phyloP scores from a whole-genome alignment of 2,888 invertebrate species.

The Corbicula japonica region DNA sequence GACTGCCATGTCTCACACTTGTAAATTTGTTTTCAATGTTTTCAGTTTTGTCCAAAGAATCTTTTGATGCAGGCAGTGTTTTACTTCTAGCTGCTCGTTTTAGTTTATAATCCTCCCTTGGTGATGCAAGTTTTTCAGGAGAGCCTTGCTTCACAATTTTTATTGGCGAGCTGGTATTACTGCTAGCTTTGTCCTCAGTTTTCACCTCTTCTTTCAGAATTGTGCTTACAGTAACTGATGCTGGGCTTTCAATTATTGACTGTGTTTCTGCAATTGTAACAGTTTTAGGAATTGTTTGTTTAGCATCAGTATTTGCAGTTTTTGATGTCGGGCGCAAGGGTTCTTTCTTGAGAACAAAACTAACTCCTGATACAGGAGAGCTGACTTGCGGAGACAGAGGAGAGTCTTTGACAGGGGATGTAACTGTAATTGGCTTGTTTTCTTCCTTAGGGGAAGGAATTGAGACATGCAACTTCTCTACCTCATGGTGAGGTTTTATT shows the following conservation, averaged over 20 bases:
- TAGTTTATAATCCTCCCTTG: slow-evolving; percentile 77
- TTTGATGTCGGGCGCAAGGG: slow-evolving; percentile 61
- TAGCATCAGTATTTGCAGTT: slow-evolving; percentile 13
- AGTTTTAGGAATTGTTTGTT: slow-evolving; percentile 2
- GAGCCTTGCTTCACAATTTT: slow-evolving; percentile 31
- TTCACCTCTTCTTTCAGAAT: slow-evolving; percentile 7
- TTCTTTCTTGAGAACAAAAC: slow-evolving; percentile 72
- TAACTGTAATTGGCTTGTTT: slow-evolving; percentile 11
- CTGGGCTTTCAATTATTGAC: slow-evolving; percentile 16
- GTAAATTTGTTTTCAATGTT: slow-evolving; percentile 25
- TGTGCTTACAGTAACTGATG: slow-evolving; percentile 10
- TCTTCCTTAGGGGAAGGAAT: slow-evolving; percentile 9
- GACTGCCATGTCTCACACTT: slow-evolving; percentile 40
- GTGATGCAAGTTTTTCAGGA: slow-evolving; percentile 72
- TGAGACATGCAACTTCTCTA: slow-evolving; percentile 15
- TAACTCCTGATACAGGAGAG: slow-evolving; percentile 48
- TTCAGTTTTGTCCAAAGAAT: slow-evolving; percentile 62
- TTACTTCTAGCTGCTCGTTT: slow-evolving; percentile 77
- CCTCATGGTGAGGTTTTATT: slow-evolving; percentile 12
- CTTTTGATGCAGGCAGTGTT: slow-evolving; percentile 77
- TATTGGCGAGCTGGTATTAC: not conserved
- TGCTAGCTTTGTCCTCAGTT: slow-evolving; percentile 1
- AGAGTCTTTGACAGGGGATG: slow-evolving; percentile 35
- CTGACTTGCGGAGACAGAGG: slow-evolving; percentile 18
- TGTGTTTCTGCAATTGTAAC: not conserved